phyloP scores from a whole-genome alignment of 2,113 vertebrate species.

The Myrmophylax atrothorax region DNA sequence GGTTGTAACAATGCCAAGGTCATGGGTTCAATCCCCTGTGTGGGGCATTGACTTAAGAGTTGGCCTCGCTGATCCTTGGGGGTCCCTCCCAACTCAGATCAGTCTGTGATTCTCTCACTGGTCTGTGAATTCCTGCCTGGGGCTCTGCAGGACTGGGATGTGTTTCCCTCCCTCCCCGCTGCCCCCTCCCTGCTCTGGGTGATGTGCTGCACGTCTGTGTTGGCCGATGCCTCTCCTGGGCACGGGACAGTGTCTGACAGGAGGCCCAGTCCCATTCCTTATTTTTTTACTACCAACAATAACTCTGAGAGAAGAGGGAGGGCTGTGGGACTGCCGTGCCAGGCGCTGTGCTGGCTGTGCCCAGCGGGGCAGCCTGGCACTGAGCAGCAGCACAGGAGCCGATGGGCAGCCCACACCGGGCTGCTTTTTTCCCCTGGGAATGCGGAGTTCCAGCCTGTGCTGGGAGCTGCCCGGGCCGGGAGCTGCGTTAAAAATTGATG shows the following conservation, averaged over 20 bases:
- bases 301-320: not conserved
- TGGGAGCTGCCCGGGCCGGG: not conserved
- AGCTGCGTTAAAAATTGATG: conserved; percentile 53
- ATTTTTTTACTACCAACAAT: not conserved
- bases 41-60: no score
- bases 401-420: not conserved
- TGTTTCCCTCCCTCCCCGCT: not conserved
- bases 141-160: not conserved
- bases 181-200: not conserved
- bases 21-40: no score
- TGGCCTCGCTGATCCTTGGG: no score
- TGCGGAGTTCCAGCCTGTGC: not conserved
- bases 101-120: no score
- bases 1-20: no score
- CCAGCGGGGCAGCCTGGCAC: not conserved
- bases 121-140: not conserved
- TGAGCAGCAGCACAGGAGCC: not conserved
- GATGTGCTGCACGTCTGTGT: not conserved
- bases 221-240: not conserved
- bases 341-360: not conserved
- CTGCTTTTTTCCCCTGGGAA: not conserved
- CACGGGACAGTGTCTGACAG: not conserved
- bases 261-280: not conserved
- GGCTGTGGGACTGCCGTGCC: not conserved
- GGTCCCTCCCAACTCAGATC: no score